These are phyloP conservation scores for Oxygymnocypris stewartii DNA, from an alignment of 2,113 vertebrate genomes.

Conservation along the genomic window DNA sequence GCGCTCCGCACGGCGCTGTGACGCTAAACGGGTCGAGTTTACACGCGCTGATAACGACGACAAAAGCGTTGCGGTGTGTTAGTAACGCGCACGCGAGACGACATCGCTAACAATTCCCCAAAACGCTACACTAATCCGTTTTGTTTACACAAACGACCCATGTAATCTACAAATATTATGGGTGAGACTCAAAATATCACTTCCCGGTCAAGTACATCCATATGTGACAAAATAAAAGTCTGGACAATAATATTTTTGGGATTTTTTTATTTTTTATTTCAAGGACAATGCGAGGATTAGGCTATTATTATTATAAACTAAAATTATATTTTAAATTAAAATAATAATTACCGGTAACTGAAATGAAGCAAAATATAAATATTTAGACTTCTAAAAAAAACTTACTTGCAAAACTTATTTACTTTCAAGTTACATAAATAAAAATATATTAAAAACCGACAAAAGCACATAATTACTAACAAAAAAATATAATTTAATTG, in stretches of 20 bases:
- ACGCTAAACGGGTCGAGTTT: slow-evolving; percentile 55
- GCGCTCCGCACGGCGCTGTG: slow-evolving; percentile 67
- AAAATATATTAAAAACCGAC: not conserved
- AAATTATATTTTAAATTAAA: too few species aligned
- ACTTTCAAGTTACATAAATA: not conserved
- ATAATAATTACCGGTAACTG: not conserved
- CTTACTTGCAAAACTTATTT: too few species aligned
- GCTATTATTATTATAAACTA: not conserved
- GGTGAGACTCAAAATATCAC: slow-evolving; percentile 41
- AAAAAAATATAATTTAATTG: not conserved
- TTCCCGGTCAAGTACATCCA: slow-evolving; percentile 65
- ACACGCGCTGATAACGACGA: slow-evolving; percentile 11
- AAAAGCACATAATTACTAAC: not conserved
- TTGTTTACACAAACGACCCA: slow-evolving; percentile 73
- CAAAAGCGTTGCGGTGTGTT: slow-evolving; percentile 41
- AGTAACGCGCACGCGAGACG: not conserved
- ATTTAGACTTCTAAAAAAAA: not conserved
- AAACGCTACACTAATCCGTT: slow-evolving; percentile 63
- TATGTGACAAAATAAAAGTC: slow-evolving; percentile 53
- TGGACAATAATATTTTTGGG: not conserved
- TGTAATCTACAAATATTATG: slow-evolving; percentile 60
- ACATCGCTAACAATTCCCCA: slow-evolving; percentile 51
- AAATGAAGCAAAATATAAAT: not conserved
- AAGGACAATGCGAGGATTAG: not conserved
- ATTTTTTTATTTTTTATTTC: too few species aligned